Percentiles rank a stretch among this genome's conserved stretches.
Evolutionary conservation across 2,113 vertebrate genomes (phyloP).

Genomic region (Cavia porcellus): DNA sequence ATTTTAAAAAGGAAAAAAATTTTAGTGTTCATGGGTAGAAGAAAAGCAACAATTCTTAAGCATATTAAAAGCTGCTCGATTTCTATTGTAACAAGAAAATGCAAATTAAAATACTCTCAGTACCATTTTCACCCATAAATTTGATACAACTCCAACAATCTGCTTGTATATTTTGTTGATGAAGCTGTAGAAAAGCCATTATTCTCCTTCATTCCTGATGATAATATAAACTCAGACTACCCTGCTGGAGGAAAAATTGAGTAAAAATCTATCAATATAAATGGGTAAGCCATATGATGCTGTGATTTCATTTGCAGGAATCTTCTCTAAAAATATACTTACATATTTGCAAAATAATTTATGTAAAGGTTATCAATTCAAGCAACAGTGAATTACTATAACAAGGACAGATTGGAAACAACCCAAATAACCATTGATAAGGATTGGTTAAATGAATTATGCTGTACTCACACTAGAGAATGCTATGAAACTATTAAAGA

Average conservation of each 20-base stretch:
- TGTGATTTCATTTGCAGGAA: constrained; percentile 50
- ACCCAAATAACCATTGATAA: constrained; percentile 46
- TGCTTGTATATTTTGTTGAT: constrained; percentile 34
- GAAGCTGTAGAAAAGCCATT: background rate
- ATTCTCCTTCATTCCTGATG: constrained; percentile 33
- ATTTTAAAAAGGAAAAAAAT: constrained; percentile 32
- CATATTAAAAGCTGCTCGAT: constrained; percentile 52
- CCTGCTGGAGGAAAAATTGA: background rate
- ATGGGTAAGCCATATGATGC: constrained; percentile 4
- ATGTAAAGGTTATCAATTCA: constrained; percentile 16
- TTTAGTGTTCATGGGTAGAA: constrained; percentile 38
- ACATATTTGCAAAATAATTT: constrained; percentile 30
- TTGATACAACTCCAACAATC: constrained; percentile 42
- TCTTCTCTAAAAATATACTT: constrained; percentile 54
- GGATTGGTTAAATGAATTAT: constrained; percentile 12
- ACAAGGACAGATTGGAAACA: constrained; percentile 24
- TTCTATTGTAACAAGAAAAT: constrained; percentile 52
- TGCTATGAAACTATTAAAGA: constrained; percentile 21
- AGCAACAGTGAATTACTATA: background rate
- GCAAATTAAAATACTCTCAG: constrained; percentile 63
- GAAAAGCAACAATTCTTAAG: constrained; percentile 52
- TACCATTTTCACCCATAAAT: constrained; percentile 59
- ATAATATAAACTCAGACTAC: constrained; percentile 20
- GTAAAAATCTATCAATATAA: constrained; percentile 64
- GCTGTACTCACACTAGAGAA: background rate